phyloP scores from a whole-genome alignment of 2,888 invertebrate species.

The Ennomos erosarius region DNA sequence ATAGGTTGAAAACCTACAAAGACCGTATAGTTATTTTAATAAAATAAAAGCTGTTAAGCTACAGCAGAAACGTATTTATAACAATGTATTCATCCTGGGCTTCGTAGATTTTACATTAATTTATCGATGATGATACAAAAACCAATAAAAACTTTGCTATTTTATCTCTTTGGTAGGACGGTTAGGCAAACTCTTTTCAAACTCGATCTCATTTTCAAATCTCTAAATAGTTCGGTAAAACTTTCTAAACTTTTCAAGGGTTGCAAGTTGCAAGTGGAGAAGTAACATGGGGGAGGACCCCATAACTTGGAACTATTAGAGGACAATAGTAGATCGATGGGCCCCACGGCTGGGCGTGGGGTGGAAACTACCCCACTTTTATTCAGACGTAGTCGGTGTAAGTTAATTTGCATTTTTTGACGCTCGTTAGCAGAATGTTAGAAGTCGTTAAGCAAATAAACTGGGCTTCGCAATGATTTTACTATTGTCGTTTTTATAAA shows the following conservation, averaged over 20 bases:
- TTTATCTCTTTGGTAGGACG: no score
- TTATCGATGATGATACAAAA: no score
- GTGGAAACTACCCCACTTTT: constrained; percentile 49
- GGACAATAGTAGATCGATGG: constrained; percentile 67
- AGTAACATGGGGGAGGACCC: constrained; percentile 60
- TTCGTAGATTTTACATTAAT: no score
- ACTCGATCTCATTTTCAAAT: constrained; percentile 26
- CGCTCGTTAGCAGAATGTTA: constrained; percentile 38
- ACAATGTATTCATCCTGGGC: no score
- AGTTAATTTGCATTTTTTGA: constrained; percentile 77
- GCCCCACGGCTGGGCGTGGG: constrained; percentile 59
- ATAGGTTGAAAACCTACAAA: not conserved
- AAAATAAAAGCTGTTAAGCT: no score
- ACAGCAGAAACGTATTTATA: no score
- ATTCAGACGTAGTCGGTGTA: constrained; percentile 48
- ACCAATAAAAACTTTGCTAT: no score
- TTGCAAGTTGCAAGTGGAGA: constrained; percentile 64
- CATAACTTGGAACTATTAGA: constrained; percentile 64
- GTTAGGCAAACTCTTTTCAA: not conserved
- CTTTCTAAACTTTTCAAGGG: constrained; percentile 48
- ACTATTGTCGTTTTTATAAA: no score
- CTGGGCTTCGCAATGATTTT: not conserved
- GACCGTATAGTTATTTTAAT: no score
- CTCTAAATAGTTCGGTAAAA: constrained; percentile 40
- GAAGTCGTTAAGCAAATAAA: not conserved